These are phyloP conservation scores for Ceyx melanurus DNA, from an alignment of 2,113 vertebrate species.

Conservation along the genomic window DNA sequence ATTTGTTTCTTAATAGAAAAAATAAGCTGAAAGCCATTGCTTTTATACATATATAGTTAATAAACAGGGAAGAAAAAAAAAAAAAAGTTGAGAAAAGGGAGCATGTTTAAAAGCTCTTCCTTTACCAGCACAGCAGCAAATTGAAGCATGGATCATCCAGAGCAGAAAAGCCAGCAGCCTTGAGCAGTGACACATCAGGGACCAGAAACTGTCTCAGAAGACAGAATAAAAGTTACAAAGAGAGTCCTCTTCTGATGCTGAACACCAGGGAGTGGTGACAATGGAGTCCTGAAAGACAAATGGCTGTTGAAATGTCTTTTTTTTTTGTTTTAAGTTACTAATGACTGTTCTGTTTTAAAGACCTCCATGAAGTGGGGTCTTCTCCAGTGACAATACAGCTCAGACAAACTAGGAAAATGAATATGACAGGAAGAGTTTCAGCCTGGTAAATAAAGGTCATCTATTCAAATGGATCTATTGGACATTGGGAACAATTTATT, in stretches of 20 bases:
- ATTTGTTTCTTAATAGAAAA: not conserved
- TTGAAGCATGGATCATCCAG: not conserved
- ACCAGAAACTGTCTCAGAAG: not conserved
- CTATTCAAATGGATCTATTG: not conserved
- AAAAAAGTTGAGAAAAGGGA: not conserved
- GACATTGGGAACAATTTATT: not conserved
- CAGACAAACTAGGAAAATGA: not conserved
- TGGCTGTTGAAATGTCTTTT: not conserved
- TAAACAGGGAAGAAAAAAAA: not conserved
- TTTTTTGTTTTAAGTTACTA: not conserved
- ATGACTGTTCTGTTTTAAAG: not conserved
- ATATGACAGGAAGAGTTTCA: fast-evolving
- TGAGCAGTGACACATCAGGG: not conserved
- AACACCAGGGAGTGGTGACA: not conserved
- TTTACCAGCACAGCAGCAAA: not conserved
- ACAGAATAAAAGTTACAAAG: not conserved
- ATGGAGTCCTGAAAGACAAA: not conserved
- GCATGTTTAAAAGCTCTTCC: not conserved
- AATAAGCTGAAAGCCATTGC: not conserved
- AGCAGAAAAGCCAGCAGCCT: not conserved
- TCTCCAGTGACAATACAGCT: not conserved
- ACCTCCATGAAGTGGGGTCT: not conserved
- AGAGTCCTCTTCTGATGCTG: not conserved
- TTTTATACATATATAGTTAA: not conserved
- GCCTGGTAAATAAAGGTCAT: not conserved